Base-by-base conservation (phyloP, 2,797 vertebrate species). In the Gambusia yucatana region DNA sequence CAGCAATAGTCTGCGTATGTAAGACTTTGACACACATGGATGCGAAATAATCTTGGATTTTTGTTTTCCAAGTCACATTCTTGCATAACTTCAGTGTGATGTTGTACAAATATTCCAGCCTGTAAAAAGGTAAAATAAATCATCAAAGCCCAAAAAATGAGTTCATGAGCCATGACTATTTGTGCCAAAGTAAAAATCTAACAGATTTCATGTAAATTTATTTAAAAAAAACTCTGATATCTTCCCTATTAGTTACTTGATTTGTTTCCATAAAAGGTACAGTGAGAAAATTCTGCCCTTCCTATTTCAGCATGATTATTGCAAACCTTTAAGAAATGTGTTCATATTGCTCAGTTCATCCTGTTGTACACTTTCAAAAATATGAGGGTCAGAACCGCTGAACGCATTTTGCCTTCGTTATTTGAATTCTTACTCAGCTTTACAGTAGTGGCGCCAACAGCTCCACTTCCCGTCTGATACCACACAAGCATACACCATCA, bases 381-480 rank as follows among this genome's bases (percentile, higher is more conserved):
- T 61, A 52, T 2, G 3, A 7, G 48, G 61, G 85, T 79, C 61
- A 43, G 47, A 74, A 44, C 67, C 73, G 33, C 59, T 5, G 73
- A 85, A 79, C 79, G 52, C 25, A 59, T 30, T 41, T 43, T 6
- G n/a, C 36, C n/a, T 9, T 59, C 4, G 10, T 43, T 44, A 28
- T 41, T 57, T 17, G 6, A 52, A 55, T 55, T 41, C 22, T 48
- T 72, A 20, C n/a, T 33, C 46, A 72, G 78, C 74, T 86, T 80
- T 82, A 36, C 82, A 73, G 76, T 39, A 79, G 67, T 77, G 75
- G 71, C 73, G 88, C 89, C 88, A 85, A 22, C 73, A 52, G 1
- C 86, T 80, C 76, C 88, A 82, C 85, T 86, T 82, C 67, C 81
- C 89, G 30, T 46, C 78, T 84, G 82, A 77, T 77, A 89, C 88